A percentile compares a stretch with the other conserved stretches of the same genome.
Conservation (phyloP, 2,113 vertebrate genomes). For the Tachuris rubrigastra region DNA sequence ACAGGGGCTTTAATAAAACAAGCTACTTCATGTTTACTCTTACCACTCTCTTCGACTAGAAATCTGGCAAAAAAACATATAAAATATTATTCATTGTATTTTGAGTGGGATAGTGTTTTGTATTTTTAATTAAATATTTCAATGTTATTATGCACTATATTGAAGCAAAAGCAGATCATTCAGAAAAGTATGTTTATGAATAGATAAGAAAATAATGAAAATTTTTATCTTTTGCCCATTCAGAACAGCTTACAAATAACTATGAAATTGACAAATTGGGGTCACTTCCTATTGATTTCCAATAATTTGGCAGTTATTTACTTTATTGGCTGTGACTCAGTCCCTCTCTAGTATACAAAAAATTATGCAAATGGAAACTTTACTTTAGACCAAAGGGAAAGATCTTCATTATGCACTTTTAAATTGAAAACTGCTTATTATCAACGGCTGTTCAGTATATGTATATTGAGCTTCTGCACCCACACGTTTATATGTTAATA, state of each 20-base stretch:
- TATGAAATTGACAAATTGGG: not conserved
- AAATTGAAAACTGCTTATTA: not conserved
- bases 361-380: not conserved
- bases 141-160: not conserved
- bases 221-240: not conserved
- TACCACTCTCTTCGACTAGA: slow-evolving; percentile 22
- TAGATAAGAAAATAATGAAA: not conserved
- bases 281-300: not conserved
- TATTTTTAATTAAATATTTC: not conserved
- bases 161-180: not conserved
- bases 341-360: not conserved
- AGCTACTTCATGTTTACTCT: slow-evolving; percentile 11
- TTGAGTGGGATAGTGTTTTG: not conserved
- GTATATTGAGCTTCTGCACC: not conserved
- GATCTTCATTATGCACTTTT: accelerated
- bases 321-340: not conserved
- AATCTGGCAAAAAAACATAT: slow-evolving; percentile 57
- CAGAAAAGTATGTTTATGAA: not conserved
- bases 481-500: not conserved
- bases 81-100: not conserved
- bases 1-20: slow-evolving; percentile 77
- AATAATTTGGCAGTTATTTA: not conserved
- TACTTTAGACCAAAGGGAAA: not conserved
- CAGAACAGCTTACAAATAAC: not conserved
- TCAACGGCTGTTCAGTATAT: not conserved